Conservation (phyloP, 2,113 vertebrate species). For the Crotalus tigris region DNA sequence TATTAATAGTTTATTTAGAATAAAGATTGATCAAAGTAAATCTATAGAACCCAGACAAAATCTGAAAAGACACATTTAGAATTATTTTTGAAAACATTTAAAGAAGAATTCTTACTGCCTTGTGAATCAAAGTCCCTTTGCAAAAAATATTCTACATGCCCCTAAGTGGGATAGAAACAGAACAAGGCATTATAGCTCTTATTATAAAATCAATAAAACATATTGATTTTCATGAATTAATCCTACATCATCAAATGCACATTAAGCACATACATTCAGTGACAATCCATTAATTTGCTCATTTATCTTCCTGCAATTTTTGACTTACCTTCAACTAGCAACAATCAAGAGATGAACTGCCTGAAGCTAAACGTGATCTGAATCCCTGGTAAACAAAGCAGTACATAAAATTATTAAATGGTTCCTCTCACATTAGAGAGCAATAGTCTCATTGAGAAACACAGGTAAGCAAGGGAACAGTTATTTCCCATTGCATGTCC, state of each 20-base stretch:
- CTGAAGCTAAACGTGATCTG: neutral
- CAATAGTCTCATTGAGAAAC: neutral
- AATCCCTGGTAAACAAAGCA: neutral
- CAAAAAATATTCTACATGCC: neutral
- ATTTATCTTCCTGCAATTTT: slow-evolving; percentile 19
- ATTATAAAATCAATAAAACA: neutral
- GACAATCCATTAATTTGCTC: slow-evolving; percentile 14
- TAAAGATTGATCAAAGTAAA: neutral
- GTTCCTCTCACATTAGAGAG: neutral
- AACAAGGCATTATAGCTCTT: slow-evolving; percentile 1
- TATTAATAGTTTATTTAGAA: neutral
- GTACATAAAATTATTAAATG: neutral
- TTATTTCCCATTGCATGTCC: neutral
- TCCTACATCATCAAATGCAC: slow-evolving; percentile 9
- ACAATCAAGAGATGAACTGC: neutral
- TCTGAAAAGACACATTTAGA: neutral
- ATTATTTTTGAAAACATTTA: neutral
- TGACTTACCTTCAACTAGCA: neutral
- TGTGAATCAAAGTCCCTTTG: neutral
- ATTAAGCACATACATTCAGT: slow-evolving; percentile 17
- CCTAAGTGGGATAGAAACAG: neutral
- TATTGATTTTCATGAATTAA: slow-evolving; percentile 37
- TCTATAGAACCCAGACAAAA: neutral
- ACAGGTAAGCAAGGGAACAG: neutral
- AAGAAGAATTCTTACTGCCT: neutral